Evolutionary conservation across 2,113 vertebrate species (phyloP), one percentile per base, ranked within the genome.

Genomic region (Bostrychus sinensis): DNA sequence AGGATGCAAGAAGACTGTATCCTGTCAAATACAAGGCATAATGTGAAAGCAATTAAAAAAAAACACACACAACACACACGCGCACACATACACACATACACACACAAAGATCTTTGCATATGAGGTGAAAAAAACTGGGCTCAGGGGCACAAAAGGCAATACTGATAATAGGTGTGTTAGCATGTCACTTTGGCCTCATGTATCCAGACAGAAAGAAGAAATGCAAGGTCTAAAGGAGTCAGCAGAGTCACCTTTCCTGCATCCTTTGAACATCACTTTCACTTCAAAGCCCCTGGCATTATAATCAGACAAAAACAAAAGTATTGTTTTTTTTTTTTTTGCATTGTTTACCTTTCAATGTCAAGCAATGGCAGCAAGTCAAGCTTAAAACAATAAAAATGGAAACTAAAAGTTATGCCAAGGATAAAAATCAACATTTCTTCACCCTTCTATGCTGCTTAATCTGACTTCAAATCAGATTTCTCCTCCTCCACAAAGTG

Each of bases 191-290:
- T 23, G 13, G 13, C 6, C 25, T 2, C 13, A 10, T 28, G 10
- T 19, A 25, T n/a, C 25, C 25, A 26, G 25, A 26, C 2, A 50
- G 23, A 28, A 8, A 28, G 3, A 28, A 30, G 23, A n/a, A 30
- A 51, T 32, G 30, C 8, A 30, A 28, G 25, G 7, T 30, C 22
- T 30, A 1, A 7, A 26, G 46, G n/a, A 28, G 48, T 28, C 43
- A 16, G 16, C 25, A 28, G 64, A 72, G 84, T 81, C 75, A 62
- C 77, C 77, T 83, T 69, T 78, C 72, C 53, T 62, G 77, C 83
- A 76, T 78, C 53, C 76, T 32, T 72, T 14, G 32, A 77, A 81
- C 67, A 63, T 60, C 62, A 76, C 66, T 76, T 83, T 86, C 72
- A 60, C 74, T 48, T 45, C 28, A 60, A 38, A 71, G 58, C 57